A percentile compares a stretch with the other conserved stretches of the same genome.
Conservation (phyloP, 2,797 vertebrate genomes). For the Momotus momota region DNA sequence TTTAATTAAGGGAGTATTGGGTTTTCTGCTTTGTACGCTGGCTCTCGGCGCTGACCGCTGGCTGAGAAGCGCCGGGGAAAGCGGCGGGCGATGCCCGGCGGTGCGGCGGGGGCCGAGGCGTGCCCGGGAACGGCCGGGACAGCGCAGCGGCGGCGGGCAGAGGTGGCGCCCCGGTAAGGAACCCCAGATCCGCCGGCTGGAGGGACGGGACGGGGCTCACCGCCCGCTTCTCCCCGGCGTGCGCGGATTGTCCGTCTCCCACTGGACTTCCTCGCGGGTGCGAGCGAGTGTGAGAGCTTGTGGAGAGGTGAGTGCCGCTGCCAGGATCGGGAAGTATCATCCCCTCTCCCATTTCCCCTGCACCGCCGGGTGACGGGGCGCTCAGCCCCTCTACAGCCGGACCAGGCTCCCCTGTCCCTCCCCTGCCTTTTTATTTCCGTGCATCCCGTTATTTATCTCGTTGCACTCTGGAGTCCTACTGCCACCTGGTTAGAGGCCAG, state of each 20-base stretch:
- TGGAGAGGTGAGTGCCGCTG: neutral
- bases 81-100: neutral
- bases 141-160: neutral
- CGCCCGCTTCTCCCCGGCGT: neutral
- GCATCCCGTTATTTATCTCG: neutral
- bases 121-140: neutral
- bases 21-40: constrained; percentile 41
- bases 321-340: neutral
- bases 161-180: constrained; percentile 47
- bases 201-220: neutral
- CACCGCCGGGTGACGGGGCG: neutral
- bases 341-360: neutral
- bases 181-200: neutral
- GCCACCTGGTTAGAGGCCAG: neutral
- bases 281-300: neutral
- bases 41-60: constrained; percentile 51
- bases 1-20: constrained; percentile 74
- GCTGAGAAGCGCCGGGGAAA: constrained; percentile 42
- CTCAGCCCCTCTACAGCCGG: neutral
- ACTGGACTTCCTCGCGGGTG: neutral
- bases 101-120: neutral
- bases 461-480: neutral
- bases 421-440: neutral
- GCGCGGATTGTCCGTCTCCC: neutral
- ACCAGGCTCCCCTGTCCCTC: neutral